Conservation (phyloP, 1,140 invertebrate species). For the Neodiprion virginianus region DNA sequence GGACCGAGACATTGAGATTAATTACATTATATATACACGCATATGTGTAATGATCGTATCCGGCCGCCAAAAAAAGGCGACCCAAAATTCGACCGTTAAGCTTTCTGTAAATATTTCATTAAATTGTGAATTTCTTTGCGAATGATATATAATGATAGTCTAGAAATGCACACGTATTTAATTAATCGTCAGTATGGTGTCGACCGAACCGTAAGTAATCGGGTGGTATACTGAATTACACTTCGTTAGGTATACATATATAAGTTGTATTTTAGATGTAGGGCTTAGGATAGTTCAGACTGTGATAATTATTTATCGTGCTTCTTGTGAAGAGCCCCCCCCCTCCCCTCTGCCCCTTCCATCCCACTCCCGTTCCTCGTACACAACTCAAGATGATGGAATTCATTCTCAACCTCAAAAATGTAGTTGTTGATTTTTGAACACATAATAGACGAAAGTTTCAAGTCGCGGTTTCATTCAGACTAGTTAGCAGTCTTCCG, state of each 20-base stretch:
- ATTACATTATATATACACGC: neutral
- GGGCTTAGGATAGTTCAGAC: conserved; percentile 52
- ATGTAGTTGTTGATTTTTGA: too few relatives aligned
- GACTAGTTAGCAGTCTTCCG: too few relatives aligned
- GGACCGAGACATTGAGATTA: neutral
- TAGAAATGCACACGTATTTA: neutral
- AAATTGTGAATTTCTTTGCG: neutral
- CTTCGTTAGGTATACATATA: conserved; percentile 1
- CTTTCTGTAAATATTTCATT: neutral
- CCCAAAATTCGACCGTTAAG: neutral
- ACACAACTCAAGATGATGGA: neutral
- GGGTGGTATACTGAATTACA: neutral
- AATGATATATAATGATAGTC: neutral
- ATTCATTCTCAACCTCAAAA: too few relatives aligned
- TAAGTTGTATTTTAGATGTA: conserved; percentile 17
- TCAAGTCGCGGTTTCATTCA: too few relatives aligned
- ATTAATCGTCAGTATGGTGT: conserved; percentile 5
- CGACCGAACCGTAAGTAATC: neutral
- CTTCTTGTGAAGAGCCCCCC: conserved; percentile 27
- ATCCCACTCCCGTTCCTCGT: neutral
- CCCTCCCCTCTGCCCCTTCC: neutral
- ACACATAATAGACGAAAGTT: too few relatives aligned
- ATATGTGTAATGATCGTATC: too few relatives aligned
- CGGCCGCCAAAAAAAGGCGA: neutral
- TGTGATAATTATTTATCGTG: conserved; percentile 58